phyloP scores from a whole-genome alignment of 2,888 invertebrate genomes.

The Orthonevra nobilis region DNA sequence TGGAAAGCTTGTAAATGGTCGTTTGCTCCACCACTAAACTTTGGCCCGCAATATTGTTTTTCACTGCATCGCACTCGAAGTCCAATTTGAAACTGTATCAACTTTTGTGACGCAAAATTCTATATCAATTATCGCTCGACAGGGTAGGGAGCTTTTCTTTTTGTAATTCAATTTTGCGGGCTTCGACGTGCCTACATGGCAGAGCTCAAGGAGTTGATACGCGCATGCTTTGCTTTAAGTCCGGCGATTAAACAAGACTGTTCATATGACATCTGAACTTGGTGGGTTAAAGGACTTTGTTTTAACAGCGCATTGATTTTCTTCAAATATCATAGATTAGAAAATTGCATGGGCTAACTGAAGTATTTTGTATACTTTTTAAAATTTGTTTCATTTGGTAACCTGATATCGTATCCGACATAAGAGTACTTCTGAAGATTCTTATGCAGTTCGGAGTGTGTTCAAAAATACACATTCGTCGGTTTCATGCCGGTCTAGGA shows the following conservation, averaged over 20 bases:
- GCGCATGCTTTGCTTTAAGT: slow-evolving; percentile 26
- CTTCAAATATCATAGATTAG: too few relatives aligned
- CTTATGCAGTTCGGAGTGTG: too few relatives aligned
- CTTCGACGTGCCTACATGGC: slow-evolving; percentile 11
- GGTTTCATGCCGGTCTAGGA: too few relatives aligned
- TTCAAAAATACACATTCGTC: too few relatives aligned
- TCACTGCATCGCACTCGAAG: slow-evolving; percentile 64
- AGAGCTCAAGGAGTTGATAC: slow-evolving; percentile 5
- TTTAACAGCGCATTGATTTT: too few relatives aligned
- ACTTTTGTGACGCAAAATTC: slow-evolving; percentile 68
- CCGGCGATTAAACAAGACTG: slow-evolving; percentile 1
- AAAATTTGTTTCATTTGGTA: too few relatives aligned
- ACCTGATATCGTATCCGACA: too few relatives aligned
- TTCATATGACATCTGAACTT: slow-evolving; percentile 26
- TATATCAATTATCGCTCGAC: slow-evolving; percentile 50
- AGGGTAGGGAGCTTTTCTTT: slow-evolving; percentile 36
- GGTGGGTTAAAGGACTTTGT: not conserved
- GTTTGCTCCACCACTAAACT: slow-evolving; percentile 57
- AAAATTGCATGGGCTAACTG: too few relatives aligned
- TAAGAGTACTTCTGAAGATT: too few relatives aligned
- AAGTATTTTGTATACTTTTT: too few relatives aligned
- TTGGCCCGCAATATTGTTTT: slow-evolving; percentile 38
- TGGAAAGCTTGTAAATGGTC: slow-evolving; percentile 62
- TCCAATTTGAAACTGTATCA: slow-evolving; percentile 67
- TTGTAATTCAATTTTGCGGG: slow-evolving; percentile 2